A percentile compares a stretch with the other conserved stretches of the same genome.
These are phyloP conservation scores for Pocillopora verrucosa DNA, from an alignment of 64 coral and sea anemone genomes.

Conservation along the genomic window DNA sequence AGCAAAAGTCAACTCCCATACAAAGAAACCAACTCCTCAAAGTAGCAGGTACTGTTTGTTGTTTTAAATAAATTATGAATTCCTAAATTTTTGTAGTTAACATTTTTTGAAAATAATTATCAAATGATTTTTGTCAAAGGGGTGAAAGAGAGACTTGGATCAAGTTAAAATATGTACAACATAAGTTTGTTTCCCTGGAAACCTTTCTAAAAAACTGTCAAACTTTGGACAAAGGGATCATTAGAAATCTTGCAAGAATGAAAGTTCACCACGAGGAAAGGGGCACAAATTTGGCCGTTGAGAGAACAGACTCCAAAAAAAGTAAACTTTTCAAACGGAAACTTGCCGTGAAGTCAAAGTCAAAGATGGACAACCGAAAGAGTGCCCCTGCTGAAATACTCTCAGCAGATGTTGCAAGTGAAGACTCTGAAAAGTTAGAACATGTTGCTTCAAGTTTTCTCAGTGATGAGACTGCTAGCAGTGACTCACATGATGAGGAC, in stretches of 20 bases:
- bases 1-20: slow-evolving; percentile 56
- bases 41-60: slow-evolving; percentile 78
- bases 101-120: not conserved
- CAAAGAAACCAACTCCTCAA: slow-evolving; percentile 59
- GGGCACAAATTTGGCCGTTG: not conserved
- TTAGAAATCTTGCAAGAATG: slow-evolving; percentile 85
- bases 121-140: slow-evolving; percentile 41
- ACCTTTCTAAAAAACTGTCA: slow-evolving; percentile 62
- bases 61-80: not conserved
- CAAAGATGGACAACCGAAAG: slow-evolving; percentile 50
- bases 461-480: slow-evolving; percentile 12
- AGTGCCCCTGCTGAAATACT: not conserved
- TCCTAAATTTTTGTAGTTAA: not conserved
- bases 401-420: slow-evolving; percentile 1
- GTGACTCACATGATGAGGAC: slow-evolving; percentile 41
- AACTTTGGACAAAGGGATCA: slow-evolving; percentile 71
- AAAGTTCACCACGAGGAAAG: slow-evolving; percentile 83
- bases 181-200: slow-evolving; percentile 74
- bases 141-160: slow-evolving; percentile 88
- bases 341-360: slow-evolving; percentile 46
- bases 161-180: slow-evolving; percentile 87
- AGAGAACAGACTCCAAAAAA: slow-evolving; percentile 42
- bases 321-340: slow-evolving; percentile 41
- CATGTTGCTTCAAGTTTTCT: slow-evolving; percentile 14
- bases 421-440: slow-evolving; percentile 23